Percentiles rank a stretch among this genome's conserved stretches.
Evolutionary conservation across 2,888 invertebrate species (phyloP).

Genomic region (Globia sparganii): DNA sequence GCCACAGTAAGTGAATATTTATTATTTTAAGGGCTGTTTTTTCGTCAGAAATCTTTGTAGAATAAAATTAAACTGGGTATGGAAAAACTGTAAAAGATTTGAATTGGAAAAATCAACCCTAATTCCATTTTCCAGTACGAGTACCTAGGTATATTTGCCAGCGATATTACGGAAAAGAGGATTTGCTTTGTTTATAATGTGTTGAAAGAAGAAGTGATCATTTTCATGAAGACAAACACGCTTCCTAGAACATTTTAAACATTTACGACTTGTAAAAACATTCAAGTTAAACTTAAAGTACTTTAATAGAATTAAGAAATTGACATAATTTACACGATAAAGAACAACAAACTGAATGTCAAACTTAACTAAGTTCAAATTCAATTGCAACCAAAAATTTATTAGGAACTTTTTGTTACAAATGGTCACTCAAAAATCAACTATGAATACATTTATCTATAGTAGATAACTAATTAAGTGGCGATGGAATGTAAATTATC

Average conservation of each 20-base stretch:
- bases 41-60: background rate
- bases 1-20: constrained; percentile 91
- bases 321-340: too few species aligned
- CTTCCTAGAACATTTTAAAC: background rate
- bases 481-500: too few species aligned
- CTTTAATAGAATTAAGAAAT: too few species aligned
- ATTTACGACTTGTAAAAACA: background rate
- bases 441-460: too few species aligned
- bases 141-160: background rate
- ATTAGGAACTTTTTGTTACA: too few species aligned
- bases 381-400: too few species aligned
- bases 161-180: background rate
- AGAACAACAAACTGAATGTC: too few species aligned
- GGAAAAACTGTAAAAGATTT: background rate
- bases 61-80: background rate
- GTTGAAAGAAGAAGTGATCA: background rate
- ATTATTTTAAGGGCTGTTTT: background rate
- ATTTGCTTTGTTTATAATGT: background rate
- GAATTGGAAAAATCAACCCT: background rate
- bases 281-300: background rate
- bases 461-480: too few species aligned
- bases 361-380: too few species aligned
- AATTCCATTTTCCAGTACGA: too few species aligned
- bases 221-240: background rate
- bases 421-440: too few species aligned